Conservation (phyloP, 2,888 invertebrate species). For the Panzeria rudis region DNA sequence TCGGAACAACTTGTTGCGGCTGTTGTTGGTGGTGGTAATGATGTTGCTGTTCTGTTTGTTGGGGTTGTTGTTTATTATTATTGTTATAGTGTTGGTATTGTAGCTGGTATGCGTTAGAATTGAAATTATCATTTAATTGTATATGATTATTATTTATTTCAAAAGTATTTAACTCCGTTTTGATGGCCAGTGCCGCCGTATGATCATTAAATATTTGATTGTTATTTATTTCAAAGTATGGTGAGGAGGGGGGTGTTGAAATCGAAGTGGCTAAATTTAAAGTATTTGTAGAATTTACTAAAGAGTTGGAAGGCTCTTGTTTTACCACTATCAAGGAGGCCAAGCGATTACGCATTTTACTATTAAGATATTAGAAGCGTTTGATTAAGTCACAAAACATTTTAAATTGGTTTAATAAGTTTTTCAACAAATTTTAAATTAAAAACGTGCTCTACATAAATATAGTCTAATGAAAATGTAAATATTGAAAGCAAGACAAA, state of each 20-base stretch:
- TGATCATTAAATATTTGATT: slow-evolving; percentile 61
- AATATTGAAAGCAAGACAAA: slow-evolving; percentile 30
- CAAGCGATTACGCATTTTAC: slow-evolving; percentile 84
- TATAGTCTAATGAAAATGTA: slow-evolving; percentile 9
- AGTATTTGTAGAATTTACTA: slow-evolving; percentile 53
- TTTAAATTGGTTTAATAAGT: background rate
- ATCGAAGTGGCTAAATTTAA: background rate
- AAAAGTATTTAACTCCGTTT: slow-evolving; percentile 76
- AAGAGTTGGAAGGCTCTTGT: slow-evolving; percentile 80
- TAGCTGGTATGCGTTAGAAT: slow-evolving; percentile 41
- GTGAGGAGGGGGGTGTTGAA: slow-evolving; percentile 32
- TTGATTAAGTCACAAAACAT: slow-evolving; percentile 24
- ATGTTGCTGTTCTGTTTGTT: slow-evolving; percentile 7
- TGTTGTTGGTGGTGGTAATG: slow-evolving; percentile 8
- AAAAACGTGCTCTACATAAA: background rate
- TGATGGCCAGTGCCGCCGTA: slow-evolving; percentile 72
- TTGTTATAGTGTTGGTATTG: slow-evolving; percentile 19
- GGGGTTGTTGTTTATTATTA: slow-evolving; percentile 19
- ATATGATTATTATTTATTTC: slow-evolving; percentile 80
- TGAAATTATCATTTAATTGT: slow-evolving; percentile 66
- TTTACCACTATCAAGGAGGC: slow-evolving; percentile 84
- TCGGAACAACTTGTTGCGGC: slow-evolving; percentile 50
- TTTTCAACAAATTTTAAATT: background rate
- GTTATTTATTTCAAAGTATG: slow-evolving; percentile 65
- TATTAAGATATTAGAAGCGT: slow-evolving; percentile 50